Evolutionary conservation across 2,888 invertebrate species (phyloP).

Genomic region (Pterobdella sp.): DNA sequence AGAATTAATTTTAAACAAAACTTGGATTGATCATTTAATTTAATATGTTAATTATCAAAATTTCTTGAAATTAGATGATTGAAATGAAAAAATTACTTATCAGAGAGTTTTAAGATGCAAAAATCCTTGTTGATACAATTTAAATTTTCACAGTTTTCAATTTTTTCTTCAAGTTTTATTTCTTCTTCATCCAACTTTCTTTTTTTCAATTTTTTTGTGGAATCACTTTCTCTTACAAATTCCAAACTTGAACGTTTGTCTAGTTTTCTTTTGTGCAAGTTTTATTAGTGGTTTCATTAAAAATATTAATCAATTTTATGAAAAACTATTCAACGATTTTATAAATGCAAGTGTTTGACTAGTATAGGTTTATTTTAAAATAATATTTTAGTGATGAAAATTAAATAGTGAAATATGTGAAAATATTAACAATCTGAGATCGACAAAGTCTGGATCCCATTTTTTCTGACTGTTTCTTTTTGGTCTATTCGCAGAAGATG

Average conservation of each 20-base stretch:
- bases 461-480: constrained; percentile 34
- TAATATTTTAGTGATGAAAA: neutral
- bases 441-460: constrained; percentile 35
- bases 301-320: neutral
- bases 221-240: constrained; percentile 1
- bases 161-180: neutral
- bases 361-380: neutral
- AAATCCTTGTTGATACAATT: neutral
- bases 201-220: neutral
- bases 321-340: neutral
- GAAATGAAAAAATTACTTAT: no score
- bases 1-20: no score
- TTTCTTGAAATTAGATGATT: no score
- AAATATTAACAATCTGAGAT: neutral
- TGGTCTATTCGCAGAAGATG: constrained; percentile 30
- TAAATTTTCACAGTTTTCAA: neutral
- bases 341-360: neutral
- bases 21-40: no score
- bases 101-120: neutral
- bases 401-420: neutral
- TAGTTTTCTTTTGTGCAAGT: constrained; percentile 6
- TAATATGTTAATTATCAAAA: no score
- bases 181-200: neutral
- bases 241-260: constrained; percentile 19
- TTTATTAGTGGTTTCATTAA: neutral